These are phyloP conservation scores for Gopherus evgoodei DNA, from an alignment of 2,113 vertebrate species.

Conservation along the genomic window DNA sequence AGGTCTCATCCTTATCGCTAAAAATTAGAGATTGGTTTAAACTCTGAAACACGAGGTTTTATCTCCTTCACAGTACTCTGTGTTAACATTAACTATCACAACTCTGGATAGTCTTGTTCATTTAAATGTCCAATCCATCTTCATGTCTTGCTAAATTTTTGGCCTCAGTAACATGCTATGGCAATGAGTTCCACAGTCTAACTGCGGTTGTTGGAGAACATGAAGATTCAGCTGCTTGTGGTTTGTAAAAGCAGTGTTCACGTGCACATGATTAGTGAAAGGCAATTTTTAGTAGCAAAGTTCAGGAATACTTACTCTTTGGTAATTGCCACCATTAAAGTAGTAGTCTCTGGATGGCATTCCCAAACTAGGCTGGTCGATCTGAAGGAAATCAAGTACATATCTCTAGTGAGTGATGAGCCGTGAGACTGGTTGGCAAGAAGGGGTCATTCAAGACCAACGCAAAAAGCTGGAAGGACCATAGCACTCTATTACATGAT, in stretches of 20 bases:
- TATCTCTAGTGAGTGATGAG: slow-evolving; percentile 18
- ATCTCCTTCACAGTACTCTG: neutral
- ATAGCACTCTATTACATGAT: neutral
- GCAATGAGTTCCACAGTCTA: neutral
- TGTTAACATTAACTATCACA: neutral
- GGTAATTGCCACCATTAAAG: slow-evolving; percentile 87
- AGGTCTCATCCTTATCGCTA: neutral
- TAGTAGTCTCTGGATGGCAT: slow-evolving; percentile 98
- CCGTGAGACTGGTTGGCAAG: neutral
- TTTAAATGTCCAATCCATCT: neutral
- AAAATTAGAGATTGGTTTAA: neutral
- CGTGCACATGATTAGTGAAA: neutral
- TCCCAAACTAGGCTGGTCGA: slow-evolving; percentile 94
- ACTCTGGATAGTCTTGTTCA: neutral
- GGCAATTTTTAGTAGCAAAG: neutral
- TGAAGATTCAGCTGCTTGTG: neutral
- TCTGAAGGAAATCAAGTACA: slow-evolving; percentile 77
- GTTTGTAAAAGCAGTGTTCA: neutral
- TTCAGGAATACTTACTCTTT: slow-evolving; percentile 80
- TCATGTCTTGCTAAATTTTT: neutral
- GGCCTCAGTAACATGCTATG: neutral
- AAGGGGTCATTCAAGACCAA: neutral
- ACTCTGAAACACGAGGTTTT: neutral
- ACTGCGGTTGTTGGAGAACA: accelerated
- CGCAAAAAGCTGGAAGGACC: neutral